Conservation (phyloP, 2,888 invertebrate species). For the Cheilosia vulpina region DNA sequence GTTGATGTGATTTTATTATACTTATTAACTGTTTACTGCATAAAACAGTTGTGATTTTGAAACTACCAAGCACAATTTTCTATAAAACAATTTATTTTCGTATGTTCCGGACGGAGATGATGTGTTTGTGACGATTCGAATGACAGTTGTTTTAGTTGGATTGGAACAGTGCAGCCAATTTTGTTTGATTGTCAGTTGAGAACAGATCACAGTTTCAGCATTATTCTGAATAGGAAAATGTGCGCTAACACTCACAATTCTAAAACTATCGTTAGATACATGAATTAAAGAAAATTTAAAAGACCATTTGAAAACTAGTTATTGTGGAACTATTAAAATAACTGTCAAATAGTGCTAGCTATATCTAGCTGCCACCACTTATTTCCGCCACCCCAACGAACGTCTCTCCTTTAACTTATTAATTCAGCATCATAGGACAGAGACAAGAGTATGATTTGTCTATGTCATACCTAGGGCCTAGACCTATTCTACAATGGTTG, state of each 20-base stretch:
- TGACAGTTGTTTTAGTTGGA: slow-evolving; percentile 44
- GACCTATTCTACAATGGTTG: no score
- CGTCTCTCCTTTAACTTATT: no score
- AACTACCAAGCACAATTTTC: slow-evolving; percentile 13
- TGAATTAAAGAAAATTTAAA: no score
- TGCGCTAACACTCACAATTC: no score
- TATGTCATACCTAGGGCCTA: no score
- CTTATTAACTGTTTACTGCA: background rate
- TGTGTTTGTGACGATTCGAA: slow-evolving; percentile 57
- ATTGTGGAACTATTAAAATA: background rate
- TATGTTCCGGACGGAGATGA: slow-evolving; percentile 67
- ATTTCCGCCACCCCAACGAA: no score
- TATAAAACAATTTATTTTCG: slow-evolving; percentile 24
- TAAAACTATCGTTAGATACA: no score
- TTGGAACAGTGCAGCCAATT: slow-evolving; percentile 31
- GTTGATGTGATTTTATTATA: background rate
- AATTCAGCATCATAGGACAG: no score
- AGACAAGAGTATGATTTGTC: no score
- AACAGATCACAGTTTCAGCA: slow-evolving; percentile 1
- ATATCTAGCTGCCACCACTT: no score
- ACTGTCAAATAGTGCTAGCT: background rate
- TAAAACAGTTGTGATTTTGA: slow-evolving; percentile 13
- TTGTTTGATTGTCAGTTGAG: background rate
- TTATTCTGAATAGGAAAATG: slow-evolving; percentile 8
- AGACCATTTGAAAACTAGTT: no score